Conservation (phyloP, 2,113 vertebrate genomes). For the Silurus meridionalis region DNA sequence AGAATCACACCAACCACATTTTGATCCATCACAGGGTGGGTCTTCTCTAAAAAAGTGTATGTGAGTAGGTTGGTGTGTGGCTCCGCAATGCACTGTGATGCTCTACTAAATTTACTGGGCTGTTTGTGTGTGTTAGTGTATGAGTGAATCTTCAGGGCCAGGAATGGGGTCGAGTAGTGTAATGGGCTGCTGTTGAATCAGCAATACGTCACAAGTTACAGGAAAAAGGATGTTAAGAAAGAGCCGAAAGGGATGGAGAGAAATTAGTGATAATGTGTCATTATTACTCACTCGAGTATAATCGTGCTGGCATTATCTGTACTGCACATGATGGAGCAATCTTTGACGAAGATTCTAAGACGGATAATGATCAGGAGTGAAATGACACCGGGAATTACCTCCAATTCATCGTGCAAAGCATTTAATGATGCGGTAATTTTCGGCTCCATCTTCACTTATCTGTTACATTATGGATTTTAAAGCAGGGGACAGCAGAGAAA, state of each 20-base stretch:
- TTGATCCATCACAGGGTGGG: neutral
- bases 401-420: neutral
- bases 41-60: constrained; percentile 2
- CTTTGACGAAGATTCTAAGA: neutral
- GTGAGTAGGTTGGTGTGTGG: neutral
- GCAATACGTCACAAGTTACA: neutral
- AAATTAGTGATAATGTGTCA: neutral
- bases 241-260: neutral
- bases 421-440: neutral
- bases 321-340: neutral
- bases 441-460: neutral
- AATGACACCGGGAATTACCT: neutral
- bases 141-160: neutral
- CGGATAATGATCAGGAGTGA: neutral
- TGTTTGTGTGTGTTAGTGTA: constrained; percentile 2
- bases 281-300: neutral
- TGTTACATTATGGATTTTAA: neutral
- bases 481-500: neutral
- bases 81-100: neutral
- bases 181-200: neutral
- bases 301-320: neutral
- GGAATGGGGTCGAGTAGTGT: neutral
- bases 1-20: neutral
- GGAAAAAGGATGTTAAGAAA: neutral
- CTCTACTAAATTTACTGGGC: neutral